These are phyloP conservation scores for Columba guinea DNA, from an alignment of 2,797 vertebrate species.

Conservation along the genomic window DNA sequence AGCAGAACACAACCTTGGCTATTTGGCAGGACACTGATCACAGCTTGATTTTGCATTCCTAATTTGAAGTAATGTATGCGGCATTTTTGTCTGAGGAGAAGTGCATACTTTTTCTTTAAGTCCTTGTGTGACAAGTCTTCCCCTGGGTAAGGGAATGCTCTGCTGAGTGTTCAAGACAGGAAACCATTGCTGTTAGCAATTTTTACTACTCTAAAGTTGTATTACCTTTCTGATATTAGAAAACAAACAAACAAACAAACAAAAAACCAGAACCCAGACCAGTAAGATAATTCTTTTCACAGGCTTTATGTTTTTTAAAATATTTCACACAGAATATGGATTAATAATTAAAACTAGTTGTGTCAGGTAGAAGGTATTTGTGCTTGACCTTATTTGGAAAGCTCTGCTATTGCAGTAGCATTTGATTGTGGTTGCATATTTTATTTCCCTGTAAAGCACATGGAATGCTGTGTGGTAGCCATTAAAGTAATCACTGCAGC, in stretches of 20 bases:
- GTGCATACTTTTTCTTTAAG: background rate
- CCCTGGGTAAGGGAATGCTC: background rate
- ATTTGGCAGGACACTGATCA: background rate
- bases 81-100: background rate
- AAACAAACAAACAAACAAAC: background rate
- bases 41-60: background rate
- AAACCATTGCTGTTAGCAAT: background rate
- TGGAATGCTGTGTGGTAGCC: background rate
- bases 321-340: background rate
- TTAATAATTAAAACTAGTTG: background rate
- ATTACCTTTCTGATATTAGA: background rate
- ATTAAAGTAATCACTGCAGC: background rate
- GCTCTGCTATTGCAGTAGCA: background rate
- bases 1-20: background rate
- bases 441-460: background rate
- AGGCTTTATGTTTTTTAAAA: background rate
- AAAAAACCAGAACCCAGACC: background rate
- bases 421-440: background rate
- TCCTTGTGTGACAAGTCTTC: background rate
- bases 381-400: background rate
- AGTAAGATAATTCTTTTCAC: background rate
- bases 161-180: background rate
- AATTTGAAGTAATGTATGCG: background rate
- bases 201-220: background rate
- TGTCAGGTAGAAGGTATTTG: background rate